Conservation (phyloP, 2,888 invertebrate species). For the Endomychus coccineus region DNA sequence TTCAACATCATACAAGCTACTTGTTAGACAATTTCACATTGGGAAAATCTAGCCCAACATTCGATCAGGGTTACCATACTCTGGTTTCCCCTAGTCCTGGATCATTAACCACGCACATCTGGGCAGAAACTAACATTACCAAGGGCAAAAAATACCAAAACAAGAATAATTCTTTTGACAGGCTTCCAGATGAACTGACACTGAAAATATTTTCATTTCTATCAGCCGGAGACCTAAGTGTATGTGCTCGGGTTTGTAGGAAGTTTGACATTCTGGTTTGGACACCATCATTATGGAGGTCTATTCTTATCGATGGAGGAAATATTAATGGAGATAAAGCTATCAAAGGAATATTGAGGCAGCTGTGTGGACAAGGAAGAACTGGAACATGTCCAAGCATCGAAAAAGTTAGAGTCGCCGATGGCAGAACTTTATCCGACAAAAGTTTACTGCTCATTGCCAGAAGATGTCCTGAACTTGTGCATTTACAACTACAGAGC, state of each 20-base stretch:
- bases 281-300: constrained; percentile 69
- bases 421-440: constrained; percentile 67
- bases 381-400: constrained; percentile 62
- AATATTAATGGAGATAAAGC: constrained; percentile 58
- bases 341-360: constrained; percentile 54
- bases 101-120: constrained; percentile 38
- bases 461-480: constrained; percentile 72
- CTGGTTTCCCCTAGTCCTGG: constrained; percentile 55
- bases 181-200: constrained; percentile 59
- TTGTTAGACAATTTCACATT: constrained; percentile 42
- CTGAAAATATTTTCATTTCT: constrained; percentile 64
- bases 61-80: constrained; percentile 78
- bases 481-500: constrained; percentile 71
- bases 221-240: constrained; percentile 63
- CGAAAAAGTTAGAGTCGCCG: constrained; percentile 58
- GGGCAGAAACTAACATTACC: constrained; percentile 39
- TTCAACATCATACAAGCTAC: constrained; percentile 33
- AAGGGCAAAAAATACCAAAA: constrained; percentile 33
- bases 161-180: constrained; percentile 50
- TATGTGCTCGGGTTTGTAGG: constrained; percentile 67
- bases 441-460: constrained; percentile 69
- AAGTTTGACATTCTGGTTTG: constrained; percentile 71
- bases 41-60: constrained; percentile 55
- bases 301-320: constrained; percentile 56
- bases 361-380: constrained; percentile 58